These are phyloP conservation scores for Borostomias antarcticus DNA, from an alignment of 2,797 vertebrate species.

Conservation along the genomic window DNA sequence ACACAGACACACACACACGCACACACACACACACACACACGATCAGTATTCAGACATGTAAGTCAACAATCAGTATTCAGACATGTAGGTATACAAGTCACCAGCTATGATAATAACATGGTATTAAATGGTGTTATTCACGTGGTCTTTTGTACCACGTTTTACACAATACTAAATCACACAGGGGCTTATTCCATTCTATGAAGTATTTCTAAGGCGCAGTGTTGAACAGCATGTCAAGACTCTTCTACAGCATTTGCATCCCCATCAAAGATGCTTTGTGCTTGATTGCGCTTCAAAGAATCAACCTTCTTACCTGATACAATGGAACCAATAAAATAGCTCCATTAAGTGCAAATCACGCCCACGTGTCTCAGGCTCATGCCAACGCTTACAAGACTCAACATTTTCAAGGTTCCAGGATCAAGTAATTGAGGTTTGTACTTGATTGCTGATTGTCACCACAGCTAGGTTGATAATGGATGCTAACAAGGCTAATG, in stretches of 20 bases:
- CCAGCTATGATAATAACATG: constrained; percentile 54
- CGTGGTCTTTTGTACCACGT: not conserved
- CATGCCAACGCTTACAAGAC: not conserved
- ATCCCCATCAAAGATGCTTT: not conserved
- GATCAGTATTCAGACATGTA: not conserved
- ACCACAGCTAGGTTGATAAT: not conserved
- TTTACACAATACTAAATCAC: not conserved
- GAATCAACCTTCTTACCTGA: no score
- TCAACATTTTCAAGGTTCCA: not conserved
- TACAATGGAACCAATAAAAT: not conserved
- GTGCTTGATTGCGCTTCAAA: no score
- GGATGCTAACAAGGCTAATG: not conserved
- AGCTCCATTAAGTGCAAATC: not conserved
- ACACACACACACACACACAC: not conserved
- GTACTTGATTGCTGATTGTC: not conserved
- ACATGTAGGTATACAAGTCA: constrained; percentile 46
- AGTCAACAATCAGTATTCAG: not conserved
- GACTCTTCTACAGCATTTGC: no score
- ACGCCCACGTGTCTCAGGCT: not conserved
- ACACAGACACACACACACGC: no score
- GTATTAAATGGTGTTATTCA: no score
- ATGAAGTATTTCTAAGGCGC: not conserved
- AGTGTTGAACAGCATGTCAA: no score
- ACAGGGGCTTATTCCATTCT: not conserved
- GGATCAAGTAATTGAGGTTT: not conserved